phyloP scores from a whole-genome alignment of 2,113 vertebrate species.

The Onychostruthus taczanowskii region DNA sequence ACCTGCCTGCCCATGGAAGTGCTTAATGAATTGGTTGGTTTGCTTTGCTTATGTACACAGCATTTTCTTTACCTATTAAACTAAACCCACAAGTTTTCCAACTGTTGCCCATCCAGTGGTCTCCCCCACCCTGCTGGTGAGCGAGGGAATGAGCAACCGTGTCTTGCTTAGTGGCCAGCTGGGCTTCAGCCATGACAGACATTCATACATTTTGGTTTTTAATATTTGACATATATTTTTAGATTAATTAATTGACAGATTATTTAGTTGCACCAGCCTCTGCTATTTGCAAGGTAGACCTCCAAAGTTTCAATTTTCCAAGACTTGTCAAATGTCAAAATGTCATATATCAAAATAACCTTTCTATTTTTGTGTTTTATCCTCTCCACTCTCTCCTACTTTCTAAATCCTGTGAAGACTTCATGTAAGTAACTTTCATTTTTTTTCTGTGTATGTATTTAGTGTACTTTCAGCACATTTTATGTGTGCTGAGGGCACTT shows the following conservation, averaged over 20 bases:
- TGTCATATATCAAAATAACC: neutral
- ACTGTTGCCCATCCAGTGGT: rapidly evolving
- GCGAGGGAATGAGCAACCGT: neutral
- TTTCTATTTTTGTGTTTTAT: neutral
- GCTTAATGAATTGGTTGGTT: neutral
- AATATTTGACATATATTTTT: neutral
- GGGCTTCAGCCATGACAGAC: neutral
- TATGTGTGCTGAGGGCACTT: neutral
- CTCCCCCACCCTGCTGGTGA: neutral
- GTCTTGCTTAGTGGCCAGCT: neutral
- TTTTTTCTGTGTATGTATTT: neutral
- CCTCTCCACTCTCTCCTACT: neutral
- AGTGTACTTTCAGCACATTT: neutral
- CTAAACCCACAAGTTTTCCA: neutral
- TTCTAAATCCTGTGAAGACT: neutral
- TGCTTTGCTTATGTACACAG: neutral
- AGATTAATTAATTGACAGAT: neutral
- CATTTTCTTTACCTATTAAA: neutral
- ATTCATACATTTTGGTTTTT: neutral
- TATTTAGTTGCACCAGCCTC: neutral
- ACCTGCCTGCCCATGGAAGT: neutral
- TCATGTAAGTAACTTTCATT: neutral
- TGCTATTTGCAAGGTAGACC: neutral
- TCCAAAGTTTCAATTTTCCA: neutral
- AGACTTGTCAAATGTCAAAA: neutral